Conservation (phyloP, 1,140 invertebrate species). For the Portunus trituberculatus region DNA sequence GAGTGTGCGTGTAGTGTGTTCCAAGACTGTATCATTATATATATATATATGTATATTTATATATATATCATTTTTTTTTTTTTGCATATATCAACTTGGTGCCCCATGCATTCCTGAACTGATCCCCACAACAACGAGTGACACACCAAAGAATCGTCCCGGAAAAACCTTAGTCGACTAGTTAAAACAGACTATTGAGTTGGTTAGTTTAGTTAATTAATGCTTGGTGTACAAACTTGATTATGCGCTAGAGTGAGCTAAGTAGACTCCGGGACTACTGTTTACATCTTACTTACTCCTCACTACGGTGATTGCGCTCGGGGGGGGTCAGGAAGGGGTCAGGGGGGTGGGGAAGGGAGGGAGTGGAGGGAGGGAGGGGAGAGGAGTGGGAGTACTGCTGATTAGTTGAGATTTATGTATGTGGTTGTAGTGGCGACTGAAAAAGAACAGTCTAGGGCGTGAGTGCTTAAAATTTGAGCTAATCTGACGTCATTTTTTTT, state of each 20-base stretch:
- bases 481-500: neutral
- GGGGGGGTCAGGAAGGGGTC: neutral
- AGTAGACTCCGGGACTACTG: neutral
- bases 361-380: neutral
- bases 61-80: neutral
- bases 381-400: neutral
- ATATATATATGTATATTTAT: conserved; percentile 42
- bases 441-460: neutral
- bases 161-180: neutral
- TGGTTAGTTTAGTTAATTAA: conserved; percentile 7
- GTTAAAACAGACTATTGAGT: conserved; percentile 61
- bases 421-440: neutral
- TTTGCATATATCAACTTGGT: conserved; percentile 33
- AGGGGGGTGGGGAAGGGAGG: neutral
- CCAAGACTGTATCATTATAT: conserved; percentile 15
- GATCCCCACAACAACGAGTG: conserved; percentile 25
- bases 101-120: conserved; percentile 41
- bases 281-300: conserved; percentile 8
- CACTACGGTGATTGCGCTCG: neutral
- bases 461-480: conserved; percentile 13
- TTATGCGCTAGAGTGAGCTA: conserved; percentile 62
- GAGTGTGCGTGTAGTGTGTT: neutral
- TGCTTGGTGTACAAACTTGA: conserved; percentile 67
- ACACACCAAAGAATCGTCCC: neutral
- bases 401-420: neutral